A percentile compares a stretch with the other conserved stretches of the same genome.
Evolutionary conservation across 2,888 invertebrate species (phyloP).

Genomic region (Amaurobius ferox): DNA sequence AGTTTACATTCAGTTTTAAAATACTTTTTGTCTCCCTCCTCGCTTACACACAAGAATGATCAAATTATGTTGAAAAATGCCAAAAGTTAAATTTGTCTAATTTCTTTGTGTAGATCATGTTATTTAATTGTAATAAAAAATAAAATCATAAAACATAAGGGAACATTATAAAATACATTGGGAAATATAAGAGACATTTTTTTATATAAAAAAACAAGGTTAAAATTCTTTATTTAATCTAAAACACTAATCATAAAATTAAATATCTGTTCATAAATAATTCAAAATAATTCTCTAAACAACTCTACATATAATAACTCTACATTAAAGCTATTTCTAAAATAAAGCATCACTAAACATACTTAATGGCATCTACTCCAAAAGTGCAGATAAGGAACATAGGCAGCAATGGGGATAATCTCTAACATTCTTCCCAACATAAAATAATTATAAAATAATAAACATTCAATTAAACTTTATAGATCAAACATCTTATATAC

Average conservation of each 20-base stretch:
- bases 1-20: too few relatives aligned
- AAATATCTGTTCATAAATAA: conserved; percentile 7
- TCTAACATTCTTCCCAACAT: background rate
- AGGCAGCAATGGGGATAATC: background rate
- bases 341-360: background rate
- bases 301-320: background rate
- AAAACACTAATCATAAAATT: background rate
- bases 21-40: too few relatives aligned
- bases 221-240: conserved; percentile 7
- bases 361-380: background rate
- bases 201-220: too few relatives aligned
- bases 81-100: too few relatives aligned
- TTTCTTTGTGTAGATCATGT: too few relatives aligned
- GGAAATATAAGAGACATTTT: too few relatives aligned
- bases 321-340: conserved; percentile 1
- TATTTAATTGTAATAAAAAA: too few relatives aligned
- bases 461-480: background rate
- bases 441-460: conserved; percentile 57
- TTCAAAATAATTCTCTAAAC: background rate
- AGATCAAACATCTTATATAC: conserved; percentile 38
- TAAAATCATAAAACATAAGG: too few relatives aligned
- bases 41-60: too few relatives aligned
- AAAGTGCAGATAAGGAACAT: background rate
- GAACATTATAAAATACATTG: too few relatives aligned
- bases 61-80: too few relatives aligned